A percentile compares a stretch with the other conserved stretches of the same genome.
Conservation (phyloP, 2,797 vertebrate species). For the Hypotaenidia okinawae region DNA sequence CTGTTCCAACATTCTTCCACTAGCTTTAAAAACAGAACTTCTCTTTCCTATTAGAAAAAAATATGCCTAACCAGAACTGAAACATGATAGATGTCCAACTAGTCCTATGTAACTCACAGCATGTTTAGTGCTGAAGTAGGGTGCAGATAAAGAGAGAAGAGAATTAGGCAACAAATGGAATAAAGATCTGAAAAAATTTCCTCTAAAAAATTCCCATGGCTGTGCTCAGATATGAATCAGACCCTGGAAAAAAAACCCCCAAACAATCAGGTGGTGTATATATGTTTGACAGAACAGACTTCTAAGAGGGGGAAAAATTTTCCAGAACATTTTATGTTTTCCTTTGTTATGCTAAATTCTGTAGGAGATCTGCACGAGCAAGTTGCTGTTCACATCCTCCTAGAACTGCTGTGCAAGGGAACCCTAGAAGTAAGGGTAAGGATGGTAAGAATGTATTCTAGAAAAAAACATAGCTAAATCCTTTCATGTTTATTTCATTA, state of each 20-base stretch:
- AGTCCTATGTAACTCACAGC: background rate
- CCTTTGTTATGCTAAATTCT: background rate
- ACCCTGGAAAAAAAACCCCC: background rate
- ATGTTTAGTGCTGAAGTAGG: background rate
- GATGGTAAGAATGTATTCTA: background rate
- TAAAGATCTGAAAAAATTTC: background rate
- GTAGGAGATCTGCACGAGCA: background rate
- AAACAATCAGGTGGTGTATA: fast-evolving
- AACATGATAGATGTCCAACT: background rate
- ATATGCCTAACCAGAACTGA: background rate
- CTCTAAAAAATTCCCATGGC: background rate
- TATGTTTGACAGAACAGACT: background rate
- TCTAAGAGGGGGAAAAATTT: background rate
- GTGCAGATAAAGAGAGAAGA: background rate
- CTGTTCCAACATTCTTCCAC: background rate
- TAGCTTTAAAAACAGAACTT: background rate
- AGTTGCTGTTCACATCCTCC: background rate
- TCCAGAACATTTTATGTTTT: background rate
- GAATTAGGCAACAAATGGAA: background rate
- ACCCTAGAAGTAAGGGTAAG: background rate
- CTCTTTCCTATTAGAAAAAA: background rate
- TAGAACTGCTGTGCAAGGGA: background rate
- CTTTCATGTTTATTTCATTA: background rate
- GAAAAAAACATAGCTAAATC: background rate
- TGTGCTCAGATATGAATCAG: background rate